Evolutionary conservation across 2,113 vertebrate species (phyloP).

Genomic region (Oryzias celebensis): DNA sequence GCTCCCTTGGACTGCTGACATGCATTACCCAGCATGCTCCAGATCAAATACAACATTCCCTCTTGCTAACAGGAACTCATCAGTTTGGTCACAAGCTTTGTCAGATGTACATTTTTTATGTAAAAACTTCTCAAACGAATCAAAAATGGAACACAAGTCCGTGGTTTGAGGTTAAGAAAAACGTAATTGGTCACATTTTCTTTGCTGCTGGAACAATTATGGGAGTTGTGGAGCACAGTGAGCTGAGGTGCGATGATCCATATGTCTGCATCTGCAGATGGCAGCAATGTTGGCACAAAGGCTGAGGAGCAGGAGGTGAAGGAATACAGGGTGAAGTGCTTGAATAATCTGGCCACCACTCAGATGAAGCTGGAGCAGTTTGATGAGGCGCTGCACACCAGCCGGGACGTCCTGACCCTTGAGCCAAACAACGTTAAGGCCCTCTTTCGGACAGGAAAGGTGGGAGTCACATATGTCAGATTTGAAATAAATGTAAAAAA

Average conservation of each 20-base stretch:
- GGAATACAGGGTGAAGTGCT: conserved; percentile 83
- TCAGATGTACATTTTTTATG: not conserved
- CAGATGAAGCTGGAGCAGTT: conserved; percentile 80
- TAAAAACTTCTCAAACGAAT: not conserved
- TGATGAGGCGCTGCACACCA: conserved; percentile 77
- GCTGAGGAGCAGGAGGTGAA: conserved; percentile 79
- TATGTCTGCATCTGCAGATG: conserved; percentile 48
- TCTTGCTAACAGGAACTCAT: conserved; percentile 13
- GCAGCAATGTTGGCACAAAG: conserved; percentile 16
- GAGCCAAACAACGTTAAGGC: conserved; percentile 81
- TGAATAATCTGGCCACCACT: conserved; percentile 83
- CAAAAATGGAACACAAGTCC: not conserved
- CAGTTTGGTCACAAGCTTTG: not conserved
- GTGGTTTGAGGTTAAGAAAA: not conserved
- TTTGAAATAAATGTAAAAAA: not conserved
- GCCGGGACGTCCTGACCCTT: conserved; percentile 75
- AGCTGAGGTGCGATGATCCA: conserved; percentile 5
- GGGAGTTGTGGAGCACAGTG: not conserved
- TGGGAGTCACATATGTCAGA: conserved; percentile 27
- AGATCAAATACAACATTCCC: conserved; percentile 11
- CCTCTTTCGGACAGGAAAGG: conserved; percentile 82
- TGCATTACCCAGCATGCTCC: conserved; percentile 17
- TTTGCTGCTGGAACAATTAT: not conserved
- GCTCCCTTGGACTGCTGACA: conserved; percentile 3
- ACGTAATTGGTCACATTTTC: not conserved